phyloP scores from a whole-genome alignment of 2,797 vertebrate species.

The Lycodopsis pacificus region DNA sequence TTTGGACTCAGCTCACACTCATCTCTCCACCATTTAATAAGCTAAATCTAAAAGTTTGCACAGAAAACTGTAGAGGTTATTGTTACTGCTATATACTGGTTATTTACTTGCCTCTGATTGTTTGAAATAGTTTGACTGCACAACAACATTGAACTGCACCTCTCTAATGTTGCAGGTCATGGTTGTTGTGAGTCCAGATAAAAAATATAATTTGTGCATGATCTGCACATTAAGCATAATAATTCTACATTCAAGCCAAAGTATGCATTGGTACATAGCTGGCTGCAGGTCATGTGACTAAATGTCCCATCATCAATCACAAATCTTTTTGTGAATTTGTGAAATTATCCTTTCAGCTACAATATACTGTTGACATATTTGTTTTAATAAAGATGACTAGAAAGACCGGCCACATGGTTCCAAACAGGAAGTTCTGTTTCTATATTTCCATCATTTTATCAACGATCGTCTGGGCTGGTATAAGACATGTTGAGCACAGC shows the following conservation, averaged over 20 bases:
- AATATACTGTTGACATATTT: not conserved
- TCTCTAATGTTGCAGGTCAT: constrained; percentile 52
- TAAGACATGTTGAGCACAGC: not conserved
- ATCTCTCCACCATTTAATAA: constrained; percentile 55
- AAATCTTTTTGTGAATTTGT: constrained; percentile 4
- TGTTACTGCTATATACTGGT: constrained; percentile 11
- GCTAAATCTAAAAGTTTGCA: constrained; percentile 40
- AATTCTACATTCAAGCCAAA: constrained; percentile 1
- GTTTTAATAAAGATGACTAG: not conserved
- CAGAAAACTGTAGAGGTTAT: constrained; percentile 53
- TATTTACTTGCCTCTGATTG: constrained; percentile 48
- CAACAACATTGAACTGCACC: constrained; percentile 37
- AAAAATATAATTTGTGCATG: constrained; percentile 30
- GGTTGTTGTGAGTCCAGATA: constrained; percentile 11
- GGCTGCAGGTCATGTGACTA: constrained; percentile 1
- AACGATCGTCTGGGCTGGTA: not conserved
- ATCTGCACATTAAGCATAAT: constrained; percentile 18
- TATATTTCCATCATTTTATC: constrained; percentile 7
- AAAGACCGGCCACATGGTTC: not conserved
- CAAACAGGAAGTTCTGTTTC: not conserved
- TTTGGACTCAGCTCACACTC: constrained; percentile 27
- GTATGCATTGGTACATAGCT: not conserved
- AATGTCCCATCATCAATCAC: constrained; percentile 2
- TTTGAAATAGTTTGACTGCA: constrained; percentile 25
- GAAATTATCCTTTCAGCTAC: not conserved